Conservation (phyloP, 2,113 vertebrate species). For the Ptychochromis oligacanthus region DNA sequence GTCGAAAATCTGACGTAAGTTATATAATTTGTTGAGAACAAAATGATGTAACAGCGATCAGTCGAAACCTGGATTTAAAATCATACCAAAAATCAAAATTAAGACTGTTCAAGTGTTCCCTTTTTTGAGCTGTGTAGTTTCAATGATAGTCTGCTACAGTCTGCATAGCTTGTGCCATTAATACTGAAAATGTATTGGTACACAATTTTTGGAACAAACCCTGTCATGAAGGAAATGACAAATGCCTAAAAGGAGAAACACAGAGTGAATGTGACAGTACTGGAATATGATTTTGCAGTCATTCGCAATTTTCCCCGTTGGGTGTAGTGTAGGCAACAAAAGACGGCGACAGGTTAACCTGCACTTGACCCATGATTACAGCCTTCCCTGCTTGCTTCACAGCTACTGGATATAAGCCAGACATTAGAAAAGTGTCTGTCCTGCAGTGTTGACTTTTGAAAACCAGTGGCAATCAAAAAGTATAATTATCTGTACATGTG, state of each 20-base stretch:
- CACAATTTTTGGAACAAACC: rapidly evolving
- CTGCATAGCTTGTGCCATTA: neutral
- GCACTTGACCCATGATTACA: neutral
- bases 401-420: neutral
- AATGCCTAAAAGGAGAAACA: neutral
- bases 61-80: too few species aligned
- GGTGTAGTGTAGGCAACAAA: neutral
- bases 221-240: too few species aligned
- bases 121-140: neutral
- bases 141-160: neutral
- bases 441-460: neutral
- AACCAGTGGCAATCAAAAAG: neutral
- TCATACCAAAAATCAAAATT: too few species aligned
- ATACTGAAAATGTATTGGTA: neutral
- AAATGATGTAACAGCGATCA: too few species aligned
- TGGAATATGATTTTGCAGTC: neutral
- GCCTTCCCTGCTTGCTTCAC: neutral
- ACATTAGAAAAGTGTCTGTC: neutral
- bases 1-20: too few species aligned
- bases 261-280: neutral
- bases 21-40: too few species aligned
- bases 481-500: neutral
- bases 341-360: neutral
- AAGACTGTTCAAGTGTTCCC: too few species aligned
- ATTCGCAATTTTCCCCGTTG: neutral